phyloP scores from a whole-genome alignment of 2,113 vertebrate species.

The Andinoacara biseriatus region DNA sequence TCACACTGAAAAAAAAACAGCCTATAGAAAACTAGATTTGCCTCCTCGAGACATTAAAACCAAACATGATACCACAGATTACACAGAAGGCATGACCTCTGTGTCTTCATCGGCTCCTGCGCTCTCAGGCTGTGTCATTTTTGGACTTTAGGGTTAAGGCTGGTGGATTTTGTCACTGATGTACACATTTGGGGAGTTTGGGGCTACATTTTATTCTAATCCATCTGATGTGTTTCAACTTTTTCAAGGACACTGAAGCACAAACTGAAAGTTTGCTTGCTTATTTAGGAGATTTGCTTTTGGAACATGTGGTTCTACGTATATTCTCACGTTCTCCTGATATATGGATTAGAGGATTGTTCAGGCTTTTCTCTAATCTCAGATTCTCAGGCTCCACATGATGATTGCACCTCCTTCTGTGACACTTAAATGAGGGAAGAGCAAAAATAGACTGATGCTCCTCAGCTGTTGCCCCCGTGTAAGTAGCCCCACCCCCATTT shows the following conservation, averaged over 20 bases:
- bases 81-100: not conserved
- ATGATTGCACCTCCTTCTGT: constrained; percentile 48
- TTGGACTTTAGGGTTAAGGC: not conserved
- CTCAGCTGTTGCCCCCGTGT: constrained; percentile 66
- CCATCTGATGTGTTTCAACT: not conserved
- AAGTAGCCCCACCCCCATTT: constrained; percentile 7
- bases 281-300: not conserved
- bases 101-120: not conserved
- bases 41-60: not conserved
- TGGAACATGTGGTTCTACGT: not conserved
- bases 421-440: constrained; percentile 39
- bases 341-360: not conserved
- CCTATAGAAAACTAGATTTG: not conserved
- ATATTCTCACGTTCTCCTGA: not conserved
- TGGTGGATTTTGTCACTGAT: not conserved
- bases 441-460: constrained; percentile 64
- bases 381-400: constrained; percentile 18
- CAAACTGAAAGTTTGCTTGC: not conserved
- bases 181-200: not conserved
- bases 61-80: not conserved
- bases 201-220: not conserved
- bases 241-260: not conserved
- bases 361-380: constrained; percentile 1
- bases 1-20: not conserved
- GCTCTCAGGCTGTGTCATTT: not conserved